phyloP scores from a whole-genome alignment of 1,140 invertebrate genomes.

The Triops longicaudatus region DNA sequence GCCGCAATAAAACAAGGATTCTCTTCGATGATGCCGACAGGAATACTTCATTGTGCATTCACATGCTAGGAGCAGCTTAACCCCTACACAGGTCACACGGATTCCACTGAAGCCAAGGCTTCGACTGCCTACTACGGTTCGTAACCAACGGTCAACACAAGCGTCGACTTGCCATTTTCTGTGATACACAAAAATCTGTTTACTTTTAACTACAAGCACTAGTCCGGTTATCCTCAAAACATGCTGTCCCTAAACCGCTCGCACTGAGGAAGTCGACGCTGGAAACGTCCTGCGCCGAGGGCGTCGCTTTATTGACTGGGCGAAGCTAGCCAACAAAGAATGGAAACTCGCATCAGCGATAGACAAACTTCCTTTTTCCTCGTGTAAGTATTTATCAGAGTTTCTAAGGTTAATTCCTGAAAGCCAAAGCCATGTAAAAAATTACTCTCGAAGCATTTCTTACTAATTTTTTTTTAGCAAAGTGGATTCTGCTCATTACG shows the following conservation, averaged over 20 bases:
- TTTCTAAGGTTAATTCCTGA: background rate
- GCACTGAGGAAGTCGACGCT: background rate
- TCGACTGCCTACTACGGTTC: too few species aligned
- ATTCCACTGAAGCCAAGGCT: too few species aligned
- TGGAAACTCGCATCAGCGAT: background rate
- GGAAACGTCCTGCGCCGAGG: background rate
- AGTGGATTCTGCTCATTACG: too few species aligned
- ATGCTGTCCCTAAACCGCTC: background rate
- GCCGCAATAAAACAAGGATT: background rate
- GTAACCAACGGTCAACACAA: too few species aligned
- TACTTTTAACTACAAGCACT: background rate
- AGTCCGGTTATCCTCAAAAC: background rate
- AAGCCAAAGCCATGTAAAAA: too few species aligned
- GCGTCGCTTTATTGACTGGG: conserved; percentile 14
- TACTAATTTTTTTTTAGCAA: too few species aligned
- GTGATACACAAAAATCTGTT: background rate
- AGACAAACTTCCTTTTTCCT: background rate
- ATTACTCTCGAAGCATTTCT: too few species aligned
- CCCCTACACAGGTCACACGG: too few species aligned
- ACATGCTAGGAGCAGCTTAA: background rate
- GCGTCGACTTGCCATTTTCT: background rate
- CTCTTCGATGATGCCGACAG: background rate
- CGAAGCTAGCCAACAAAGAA: background rate
- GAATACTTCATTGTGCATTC: background rate
- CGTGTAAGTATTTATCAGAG: background rate